A percentile compares a stretch with the other conserved stretches of the same genome.
phyloP scores from a whole-genome alignment of 2,113 vertebrate species.

The Paradoxurus hermaphroditus region DNA sequence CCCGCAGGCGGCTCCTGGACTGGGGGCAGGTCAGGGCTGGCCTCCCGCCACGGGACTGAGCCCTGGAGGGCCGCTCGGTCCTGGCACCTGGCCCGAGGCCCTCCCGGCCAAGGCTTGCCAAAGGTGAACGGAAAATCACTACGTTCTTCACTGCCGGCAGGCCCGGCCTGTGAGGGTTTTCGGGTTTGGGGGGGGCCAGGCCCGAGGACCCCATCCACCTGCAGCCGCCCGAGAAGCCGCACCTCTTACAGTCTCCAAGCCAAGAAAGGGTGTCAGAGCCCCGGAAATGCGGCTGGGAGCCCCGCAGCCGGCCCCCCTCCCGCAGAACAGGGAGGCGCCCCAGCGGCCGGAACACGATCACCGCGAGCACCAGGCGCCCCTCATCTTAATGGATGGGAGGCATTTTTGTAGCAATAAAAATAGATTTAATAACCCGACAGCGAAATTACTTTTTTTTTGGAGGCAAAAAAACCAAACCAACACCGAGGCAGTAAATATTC shows the following conservation, averaged over 20 bases:
- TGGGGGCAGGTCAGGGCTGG: too few species aligned
- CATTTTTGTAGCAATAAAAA: slow-evolving; percentile 64
- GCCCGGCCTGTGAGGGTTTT: accelerated
- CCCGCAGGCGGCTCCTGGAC: background rate
- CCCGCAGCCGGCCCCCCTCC: accelerated
- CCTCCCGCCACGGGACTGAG: background rate
- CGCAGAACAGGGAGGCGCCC: accelerated
- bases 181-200: accelerated
- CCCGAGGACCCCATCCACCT: background rate
- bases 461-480: accelerated
- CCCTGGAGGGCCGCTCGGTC: background rate
- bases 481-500: too few species aligned
- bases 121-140: slow-evolving; percentile 55
- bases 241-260: background rate
- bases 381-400: background rate
- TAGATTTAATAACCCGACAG: slow-evolving; percentile 62
- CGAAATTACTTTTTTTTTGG: slow-evolving; percentile 28
- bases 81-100: background rate
- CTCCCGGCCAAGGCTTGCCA: background rate
- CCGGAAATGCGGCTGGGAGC: accelerated
- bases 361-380: background rate
- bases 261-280: accelerated
- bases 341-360: accelerated
- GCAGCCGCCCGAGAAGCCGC: accelerated
- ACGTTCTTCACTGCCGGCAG: background rate